Evolutionary conservation across 2,888 invertebrate species (phyloP).

Genomic region (Melipona bicolor): DNA sequence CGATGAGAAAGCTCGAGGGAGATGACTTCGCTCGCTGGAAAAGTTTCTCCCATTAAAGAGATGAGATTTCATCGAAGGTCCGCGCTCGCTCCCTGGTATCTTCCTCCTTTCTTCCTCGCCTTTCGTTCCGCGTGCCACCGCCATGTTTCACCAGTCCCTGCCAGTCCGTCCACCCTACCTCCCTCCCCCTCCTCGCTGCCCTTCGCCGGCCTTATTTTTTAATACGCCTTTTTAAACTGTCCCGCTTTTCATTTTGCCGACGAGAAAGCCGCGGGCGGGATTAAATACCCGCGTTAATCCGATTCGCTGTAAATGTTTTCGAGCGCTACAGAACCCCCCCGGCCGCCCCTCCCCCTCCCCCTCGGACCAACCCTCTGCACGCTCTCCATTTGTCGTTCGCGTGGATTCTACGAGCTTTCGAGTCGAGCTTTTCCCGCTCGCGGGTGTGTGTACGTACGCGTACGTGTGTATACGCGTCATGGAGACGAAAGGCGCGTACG

Average conservation of each 20-base stretch:
- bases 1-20: constrained; percentile 67
- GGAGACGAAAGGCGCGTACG: background rate
- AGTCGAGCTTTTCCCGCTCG: constrained; percentile 8
- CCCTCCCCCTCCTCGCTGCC: background rate
- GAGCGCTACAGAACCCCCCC: constrained; percentile 39
- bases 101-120: constrained; percentile 5
- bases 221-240: constrained; percentile 59
- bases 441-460: background rate
- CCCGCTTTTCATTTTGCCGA: constrained; percentile 60
- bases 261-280: constrained; percentile 70
- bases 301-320: constrained; percentile 73
- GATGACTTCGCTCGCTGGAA: constrained; percentile 61
- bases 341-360: background rate
- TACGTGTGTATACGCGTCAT: background rate
- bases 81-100: background rate
- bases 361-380: too few species aligned
- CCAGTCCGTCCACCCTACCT: background rate
- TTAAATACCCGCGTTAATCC: constrained; percentile 73
- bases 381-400: background rate
- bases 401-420: constrained; percentile 33
- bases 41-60: constrained; percentile 72
- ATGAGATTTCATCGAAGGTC: constrained; percentile 71
- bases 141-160: constrained; percentile 11
- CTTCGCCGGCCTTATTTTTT: constrained; percentile 44
- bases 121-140: constrained; percentile 21